These are phyloP conservation scores for Scaptodrosophila latifasciaeformis DNA, from an alignment of 2,888 invertebrate species.

Conservation along the genomic window DNA sequence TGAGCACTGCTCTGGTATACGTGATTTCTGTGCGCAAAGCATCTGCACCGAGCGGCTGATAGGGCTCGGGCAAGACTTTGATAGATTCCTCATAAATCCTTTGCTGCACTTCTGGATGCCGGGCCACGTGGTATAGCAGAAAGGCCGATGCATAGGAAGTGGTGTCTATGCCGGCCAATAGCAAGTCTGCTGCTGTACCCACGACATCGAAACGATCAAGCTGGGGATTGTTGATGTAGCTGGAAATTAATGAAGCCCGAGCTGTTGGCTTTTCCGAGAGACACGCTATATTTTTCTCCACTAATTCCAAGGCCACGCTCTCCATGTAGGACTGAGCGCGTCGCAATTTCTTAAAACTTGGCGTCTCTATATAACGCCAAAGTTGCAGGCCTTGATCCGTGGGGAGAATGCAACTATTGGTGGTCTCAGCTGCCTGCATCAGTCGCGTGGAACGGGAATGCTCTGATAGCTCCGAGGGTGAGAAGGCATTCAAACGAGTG, in stretches of 20 bases:
- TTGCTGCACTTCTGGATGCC: slow-evolving; percentile 81
- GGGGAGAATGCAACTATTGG: slow-evolving; percentile 78
- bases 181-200: slow-evolving; percentile 88
- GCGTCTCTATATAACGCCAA: slow-evolving; percentile 85
- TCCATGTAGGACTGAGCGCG: slow-evolving; percentile 85
- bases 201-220: slow-evolving; percentile 86
- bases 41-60: slow-evolving; percentile 78
- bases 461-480: slow-evolving; percentile 77
- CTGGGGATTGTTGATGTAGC: slow-evolving; percentile 82
- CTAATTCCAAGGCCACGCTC: slow-evolving; percentile 81
- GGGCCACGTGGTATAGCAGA: slow-evolving; percentile 86
- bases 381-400: slow-evolving; percentile 74
- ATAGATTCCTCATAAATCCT: slow-evolving; percentile 80
- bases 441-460: slow-evolving; percentile 81
- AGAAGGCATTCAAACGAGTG: slow-evolving; percentile 81
- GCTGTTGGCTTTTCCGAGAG: slow-evolving; percentile 71
- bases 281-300: slow-evolving; percentile 77
- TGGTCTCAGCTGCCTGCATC: slow-evolving; percentile 83
- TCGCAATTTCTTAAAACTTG: slow-evolving; percentile 81
- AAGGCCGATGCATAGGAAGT: slow-evolving; percentile 87
- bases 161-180: slow-evolving; percentile 91
- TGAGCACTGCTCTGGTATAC: slow-evolving; percentile 87
- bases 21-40: slow-evolving; percentile 78
- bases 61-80: slow-evolving; percentile 77
- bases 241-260: slow-evolving; percentile 78